Evolutionary conservation across 30 jellyfish, hydroid and myxozoan genomes (phyloP).

Genomic region (Aurelia sp.): DNA sequence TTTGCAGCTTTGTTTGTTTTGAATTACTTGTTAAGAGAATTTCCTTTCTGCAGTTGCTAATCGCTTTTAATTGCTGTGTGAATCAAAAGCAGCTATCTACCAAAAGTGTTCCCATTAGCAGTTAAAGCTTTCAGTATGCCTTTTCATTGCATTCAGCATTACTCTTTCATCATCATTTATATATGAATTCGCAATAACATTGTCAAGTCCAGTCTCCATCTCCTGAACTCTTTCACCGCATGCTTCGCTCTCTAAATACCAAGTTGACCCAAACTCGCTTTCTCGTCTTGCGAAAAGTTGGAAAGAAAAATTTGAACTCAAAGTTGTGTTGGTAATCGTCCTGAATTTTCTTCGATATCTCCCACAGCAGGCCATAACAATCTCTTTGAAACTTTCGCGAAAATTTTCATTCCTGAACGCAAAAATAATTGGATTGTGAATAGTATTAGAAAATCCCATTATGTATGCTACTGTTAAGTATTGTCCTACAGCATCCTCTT

Average conservation of each 20-base stretch:
- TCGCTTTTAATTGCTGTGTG: too few relatives aligned
- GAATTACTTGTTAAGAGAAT: too few relatives aligned
- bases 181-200: not conserved
- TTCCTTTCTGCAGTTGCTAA: too few relatives aligned
- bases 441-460: slow-evolving; percentile 63
- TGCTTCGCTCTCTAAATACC: slow-evolving; percentile 34
- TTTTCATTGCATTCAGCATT: slow-evolving; percentile 5
- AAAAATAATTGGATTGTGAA: slow-evolving; percentile 63
- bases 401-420: slow-evolving; percentile 56
- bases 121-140: not conserved
- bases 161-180: slow-evolving; percentile 11
- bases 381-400: slow-evolving; percentile 61
- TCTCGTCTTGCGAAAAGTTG: slow-evolving; percentile 33
- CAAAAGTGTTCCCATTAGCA: too few relatives aligned
- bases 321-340: slow-evolving; percentile 35
- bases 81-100: too few relatives aligned
- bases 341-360: slow-evolving; percentile 42
- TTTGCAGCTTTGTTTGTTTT: too few relatives aligned
- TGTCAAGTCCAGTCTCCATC: not conserved
- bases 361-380: slow-evolving; percentile 20
- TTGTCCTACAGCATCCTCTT: slow-evolving; percentile 50
- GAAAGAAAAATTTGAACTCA: slow-evolving; percentile 44
- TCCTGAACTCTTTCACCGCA: not conserved
- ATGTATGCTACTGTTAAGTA: slow-evolving; percentile 61
- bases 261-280: slow-evolving; percentile 38